These are phyloP conservation scores for Myripristis murdjan DNA, from an alignment of 2,797 vertebrate species.

Conservation along the genomic window DNA sequence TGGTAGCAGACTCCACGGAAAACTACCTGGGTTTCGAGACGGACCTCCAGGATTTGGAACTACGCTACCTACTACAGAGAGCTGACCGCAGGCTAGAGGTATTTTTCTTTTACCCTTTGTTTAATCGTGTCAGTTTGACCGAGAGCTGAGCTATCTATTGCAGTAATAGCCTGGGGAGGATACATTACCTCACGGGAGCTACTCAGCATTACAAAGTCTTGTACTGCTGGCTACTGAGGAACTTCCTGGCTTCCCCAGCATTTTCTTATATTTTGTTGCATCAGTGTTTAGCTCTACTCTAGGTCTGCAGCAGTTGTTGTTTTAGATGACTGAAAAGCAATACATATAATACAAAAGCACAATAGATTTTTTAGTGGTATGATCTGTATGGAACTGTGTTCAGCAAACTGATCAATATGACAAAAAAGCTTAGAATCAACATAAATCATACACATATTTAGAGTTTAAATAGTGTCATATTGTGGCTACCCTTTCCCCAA, in stretches of 20 bases:
- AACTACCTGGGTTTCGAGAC: conserved; percentile 98
- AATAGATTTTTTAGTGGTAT: background rate
- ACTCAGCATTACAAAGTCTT: conserved; percentile 27
- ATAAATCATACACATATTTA: too few relatives aligned
- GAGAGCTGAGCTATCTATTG: conserved; percentile 42
- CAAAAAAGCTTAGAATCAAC: too few relatives aligned
- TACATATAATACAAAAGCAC: background rate
- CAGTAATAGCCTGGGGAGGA: conserved; percentile 32
- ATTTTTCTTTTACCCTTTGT: conserved; percentile 47
- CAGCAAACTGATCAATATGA: too few relatives aligned
- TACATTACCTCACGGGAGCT: conserved; percentile 26
- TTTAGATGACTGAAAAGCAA: background rate
- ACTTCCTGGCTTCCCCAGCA: conserved; percentile 3
- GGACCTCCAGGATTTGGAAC: conserved; percentile 95
- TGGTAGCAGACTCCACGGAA: conserved; percentile 95
- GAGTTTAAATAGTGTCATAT: too few relatives aligned
- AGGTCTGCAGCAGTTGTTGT: background rate
- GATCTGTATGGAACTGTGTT: background rate
- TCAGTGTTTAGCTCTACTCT: conserved; percentile 7
- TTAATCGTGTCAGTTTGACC: conserved; percentile 43
- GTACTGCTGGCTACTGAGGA: conserved; percentile 30
- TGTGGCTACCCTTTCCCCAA: too few relatives aligned
- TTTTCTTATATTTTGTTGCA: conserved; percentile 17
- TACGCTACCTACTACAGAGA: conserved; percentile 94
- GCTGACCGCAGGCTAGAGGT: conserved; percentile 92